Evolutionary conservation across 2,797 vertebrate species (phyloP), one percentile per base, ranked within the genome.

Genomic region (Brachyalestes nurse): DNA sequence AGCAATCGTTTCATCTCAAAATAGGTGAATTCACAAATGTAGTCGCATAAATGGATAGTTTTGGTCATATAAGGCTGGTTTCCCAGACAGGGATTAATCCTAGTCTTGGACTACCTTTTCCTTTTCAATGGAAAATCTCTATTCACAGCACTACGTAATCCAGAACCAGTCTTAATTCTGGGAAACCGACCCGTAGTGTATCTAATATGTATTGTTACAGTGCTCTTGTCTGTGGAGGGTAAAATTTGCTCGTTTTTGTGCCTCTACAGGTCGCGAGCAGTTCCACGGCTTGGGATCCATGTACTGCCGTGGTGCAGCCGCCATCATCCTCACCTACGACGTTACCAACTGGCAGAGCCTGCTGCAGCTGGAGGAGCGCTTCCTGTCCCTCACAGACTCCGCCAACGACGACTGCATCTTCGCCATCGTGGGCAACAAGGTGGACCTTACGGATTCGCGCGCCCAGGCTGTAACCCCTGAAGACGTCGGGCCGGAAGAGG

Each of bases 241-340:
- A 34, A 34, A 34, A 34, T 34, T 1, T 28, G 0, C 23, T 7
- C 2, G 1, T 2, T 65, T 25, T 19, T 53, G 1, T 55, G 9
- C 1, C 8, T 19, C 55, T 25, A 40, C 92, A 99, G 97, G 98
- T 81, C 94, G 97, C 1, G 97, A 99, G 83, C 97, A 98, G 91
- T 99, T 99, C 88, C 97, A 99, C 0, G 97, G 98, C 49, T 90
- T 99, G 23, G 98, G 97, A 55, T 99, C 98, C 3, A 96, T 99
- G 97, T 99, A 99, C 92, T 99, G 98, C 84, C 91, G 97, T 10
- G 96, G 97, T 0, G 97, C 97, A 0, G 93, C 95, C 0, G 98
- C 97, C 0, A 87, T 98, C 90, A 96, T 99, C 90, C 94, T 99
- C 71, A 98, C 95, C 0, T 99, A 99, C 0, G 97, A 99, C 0